phyloP scores from a whole-genome alignment of 2,797 vertebrate species.

The Parotocinclus haroldoi region DNA sequence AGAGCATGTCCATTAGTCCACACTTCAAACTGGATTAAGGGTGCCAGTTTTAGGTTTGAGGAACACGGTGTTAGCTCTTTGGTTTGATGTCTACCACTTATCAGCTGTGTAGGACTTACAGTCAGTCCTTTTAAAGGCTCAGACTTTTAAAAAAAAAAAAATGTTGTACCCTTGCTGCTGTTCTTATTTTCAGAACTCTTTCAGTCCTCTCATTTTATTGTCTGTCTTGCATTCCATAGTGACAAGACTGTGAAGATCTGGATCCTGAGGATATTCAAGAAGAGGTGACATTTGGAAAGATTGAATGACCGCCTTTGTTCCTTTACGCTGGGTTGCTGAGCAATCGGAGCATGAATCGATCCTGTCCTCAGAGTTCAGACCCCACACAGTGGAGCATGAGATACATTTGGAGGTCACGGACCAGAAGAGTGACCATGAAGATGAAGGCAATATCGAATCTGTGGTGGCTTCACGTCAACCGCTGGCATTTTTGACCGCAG shows the following conservation, averaged over 20 bases:
- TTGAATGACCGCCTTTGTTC: conserved; percentile 27
- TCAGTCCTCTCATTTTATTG: conserved; percentile 31
- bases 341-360: not conserved
- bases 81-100: conserved; percentile 41
- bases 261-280: conserved; percentile 73
- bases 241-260: conserved; percentile 95
- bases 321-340: conserved; percentile 35
- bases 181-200: conserved; percentile 5
- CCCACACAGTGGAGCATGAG: not conserved
- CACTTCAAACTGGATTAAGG: conserved; percentile 2
- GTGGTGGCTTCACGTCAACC: conserved; percentile 23
- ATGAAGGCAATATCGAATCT: conserved; percentile 16
- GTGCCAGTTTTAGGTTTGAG: conserved; percentile 29
- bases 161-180: not conserved
- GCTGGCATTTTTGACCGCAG: conserved; percentile 43
- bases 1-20: no score
- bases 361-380: conserved; percentile 15
- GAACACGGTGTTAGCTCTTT: conserved; percentile 26
- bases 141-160: no score
- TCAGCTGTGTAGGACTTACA: conserved; percentile 44
- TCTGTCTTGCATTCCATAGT: conserved; percentile 62
- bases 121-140: conserved; percentile 43
- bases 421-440: not conserved
- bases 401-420: not conserved
- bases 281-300: conserved; percentile 65